Evolutionary conservation across 2,797 vertebrate species (phyloP).

Genomic region (Pseudochirops corinnae): DNA sequence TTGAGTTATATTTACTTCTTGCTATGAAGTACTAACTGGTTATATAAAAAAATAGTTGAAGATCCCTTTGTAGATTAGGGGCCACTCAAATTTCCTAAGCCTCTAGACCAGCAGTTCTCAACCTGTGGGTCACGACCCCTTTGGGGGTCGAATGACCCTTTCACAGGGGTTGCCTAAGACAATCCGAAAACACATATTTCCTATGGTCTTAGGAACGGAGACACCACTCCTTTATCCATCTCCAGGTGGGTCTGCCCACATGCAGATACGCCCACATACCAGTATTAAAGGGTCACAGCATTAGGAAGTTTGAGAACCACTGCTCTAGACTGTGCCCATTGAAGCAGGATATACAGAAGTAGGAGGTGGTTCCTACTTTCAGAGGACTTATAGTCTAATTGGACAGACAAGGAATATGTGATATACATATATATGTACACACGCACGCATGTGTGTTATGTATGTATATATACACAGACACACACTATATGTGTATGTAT

Average conservation of each 20-base stretch:
- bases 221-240: no score
- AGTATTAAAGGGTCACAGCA: no score
- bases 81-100: not conserved
- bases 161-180: no score
- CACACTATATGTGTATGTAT: not conserved
- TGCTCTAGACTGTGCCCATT: not conserved
- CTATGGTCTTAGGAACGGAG: no score
- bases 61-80: not conserved
- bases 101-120: not conserved
- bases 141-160: no score
- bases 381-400: not conserved
- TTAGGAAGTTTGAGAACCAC: no score
- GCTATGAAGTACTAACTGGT: not conserved
- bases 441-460: no score
- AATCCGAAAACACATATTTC: no score
- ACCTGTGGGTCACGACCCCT: no score
- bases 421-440: not conserved
- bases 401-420: not conserved
- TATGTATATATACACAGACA: not conserved
- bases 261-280: no score
- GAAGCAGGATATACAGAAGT: not conserved
- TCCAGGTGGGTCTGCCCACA: no score
- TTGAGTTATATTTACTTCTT: not conserved
- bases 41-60: not conserved
- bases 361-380: not conserved